Conservation (phyloP, 2,113 vertebrate genomes). For the Ivindomyrus marchei region DNA sequence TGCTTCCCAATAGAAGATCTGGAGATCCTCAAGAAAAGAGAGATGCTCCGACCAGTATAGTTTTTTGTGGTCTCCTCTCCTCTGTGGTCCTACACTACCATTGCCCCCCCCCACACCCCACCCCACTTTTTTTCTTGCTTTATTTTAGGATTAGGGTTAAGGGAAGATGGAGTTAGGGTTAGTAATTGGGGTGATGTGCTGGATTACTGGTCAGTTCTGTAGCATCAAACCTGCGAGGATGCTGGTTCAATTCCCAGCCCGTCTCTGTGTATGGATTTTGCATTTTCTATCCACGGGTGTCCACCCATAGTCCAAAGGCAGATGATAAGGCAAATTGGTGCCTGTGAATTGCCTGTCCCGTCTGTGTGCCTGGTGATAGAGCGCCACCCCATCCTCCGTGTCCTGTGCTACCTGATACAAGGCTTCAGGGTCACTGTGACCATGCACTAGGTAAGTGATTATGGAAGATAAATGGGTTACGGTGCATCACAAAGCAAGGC, state of each 20-base stretch:
- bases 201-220: not conserved
- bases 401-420: not conserved
- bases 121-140: not conserved
- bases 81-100: not conserved
- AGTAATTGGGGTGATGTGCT: not conserved
- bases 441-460: not conserved
- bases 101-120: no score
- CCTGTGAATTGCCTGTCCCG: not conserved
- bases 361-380: not conserved
- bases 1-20: not conserved
- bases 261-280: not conserved
- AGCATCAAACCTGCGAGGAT: not conserved
- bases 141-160: not conserved
- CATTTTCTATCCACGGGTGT: not conserved
- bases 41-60: not conserved
- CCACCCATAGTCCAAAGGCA: not conserved
- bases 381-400: not conserved
- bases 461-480: not conserved
- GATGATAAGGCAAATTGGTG: not conserved
- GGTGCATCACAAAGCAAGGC: not conserved
- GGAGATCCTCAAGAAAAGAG: not conserved
- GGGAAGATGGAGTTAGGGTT: not conserved
- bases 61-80: not conserved
- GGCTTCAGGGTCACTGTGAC: slow-evolving; percentile 1
- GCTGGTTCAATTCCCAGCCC: not conserved